Evolutionary conservation across 2,888 invertebrate species (phyloP), one percentile per base, ranked within the genome.

Genomic region (Tinea semifulvella): DNA sequence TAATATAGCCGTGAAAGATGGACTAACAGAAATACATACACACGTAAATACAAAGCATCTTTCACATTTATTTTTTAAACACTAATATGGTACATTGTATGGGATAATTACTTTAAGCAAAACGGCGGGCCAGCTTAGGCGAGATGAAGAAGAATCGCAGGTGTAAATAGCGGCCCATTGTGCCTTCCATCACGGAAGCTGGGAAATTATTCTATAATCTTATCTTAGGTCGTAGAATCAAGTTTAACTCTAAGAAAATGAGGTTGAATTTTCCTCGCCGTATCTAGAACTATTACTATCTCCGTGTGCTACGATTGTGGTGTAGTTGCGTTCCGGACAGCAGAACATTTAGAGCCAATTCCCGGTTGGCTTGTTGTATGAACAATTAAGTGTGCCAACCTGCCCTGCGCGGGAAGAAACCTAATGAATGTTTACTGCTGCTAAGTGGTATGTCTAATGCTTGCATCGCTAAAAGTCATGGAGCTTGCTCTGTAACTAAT

Each of bases 101-200:
- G 65, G 68, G 66, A 71, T 79, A 77, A 79, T 79, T 77, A 74
- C 69, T 73, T 76, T 70, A 71, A 69, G 70, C 66, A 72, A 74
- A 77, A 60, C 64, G 69, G 67, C 54, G 65, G 63, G 67, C 69
- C 75, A 63, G 69, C 72, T 77, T 70, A 72, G 69, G 70, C 62
- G 72, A 75, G 76, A 77, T 72, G 74, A 74, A 79, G 77, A 76
- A 75, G 75, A 76, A 76, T 76, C 70, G 69, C 74, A 77, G 75
- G 76, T 75, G 75, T 75, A 74, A 75, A 76, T 67, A 67, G 68
- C 61, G 68, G 65, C 60, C 69, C 68, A 73, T 71, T 68, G 72
- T 66, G 71, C 67, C 67, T 71, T 76, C 65, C 71, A 73, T 76
- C 74, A 76, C 61, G 52, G 56, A 58, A 22, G 28, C 56, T 55